A percentile compares a stretch with the other conserved stretches of the same genome.
Evolutionary conservation across 2,797 vertebrate genomes (phyloP).

Genomic region (Rhodeus uyekii): DNA sequence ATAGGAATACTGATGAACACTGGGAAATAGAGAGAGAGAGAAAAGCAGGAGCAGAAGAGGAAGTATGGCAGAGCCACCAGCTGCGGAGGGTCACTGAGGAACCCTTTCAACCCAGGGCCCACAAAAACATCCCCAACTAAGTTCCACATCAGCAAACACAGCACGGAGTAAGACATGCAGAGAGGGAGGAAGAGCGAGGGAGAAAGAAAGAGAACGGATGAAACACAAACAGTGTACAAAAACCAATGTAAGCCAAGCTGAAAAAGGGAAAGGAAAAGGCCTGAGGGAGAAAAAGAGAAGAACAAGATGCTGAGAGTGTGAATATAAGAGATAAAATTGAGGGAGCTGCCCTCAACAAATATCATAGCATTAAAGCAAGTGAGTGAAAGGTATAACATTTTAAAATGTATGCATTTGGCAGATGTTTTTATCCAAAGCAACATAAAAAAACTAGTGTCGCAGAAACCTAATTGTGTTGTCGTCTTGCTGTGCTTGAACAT

Average conservation of each 20-base stretch:
- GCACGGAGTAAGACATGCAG: conserved; percentile 44
- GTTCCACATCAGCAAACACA: conserved; percentile 56
- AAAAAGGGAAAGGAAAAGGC: conserved; percentile 46
- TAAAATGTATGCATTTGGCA: background rate
- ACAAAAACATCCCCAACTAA: conserved; percentile 51
- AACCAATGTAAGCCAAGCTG: conserved; percentile 35
- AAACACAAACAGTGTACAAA: conserved; percentile 36
- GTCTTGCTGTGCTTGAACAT: background rate
- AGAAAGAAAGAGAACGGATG: conserved; percentile 34
- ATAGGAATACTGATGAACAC: conserved; percentile 78
- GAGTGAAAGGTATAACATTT: background rate
- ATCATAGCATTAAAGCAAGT: background rate
- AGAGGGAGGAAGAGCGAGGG: conserved; percentile 33
- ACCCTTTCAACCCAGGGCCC: conserved; percentile 70
- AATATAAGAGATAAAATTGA: background rate
- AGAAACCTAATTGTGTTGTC: background rate
- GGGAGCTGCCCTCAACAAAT: background rate
- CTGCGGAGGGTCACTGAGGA: conserved; percentile 76
- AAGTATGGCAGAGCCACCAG: conserved; percentile 80
- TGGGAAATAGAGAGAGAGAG: conserved; percentile 68
- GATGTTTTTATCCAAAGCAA: background rate
- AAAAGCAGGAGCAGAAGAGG: conserved; percentile 66
- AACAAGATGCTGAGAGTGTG: conserved; percentile 33
- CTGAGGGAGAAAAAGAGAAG: conserved; percentile 6
- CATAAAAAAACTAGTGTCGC: background rate